Evolutionary conservation across 2,113 vertebrate genomes (phyloP), one percentile per base, ranked within the genome.

Genomic region (Sorex araneus): DNA sequence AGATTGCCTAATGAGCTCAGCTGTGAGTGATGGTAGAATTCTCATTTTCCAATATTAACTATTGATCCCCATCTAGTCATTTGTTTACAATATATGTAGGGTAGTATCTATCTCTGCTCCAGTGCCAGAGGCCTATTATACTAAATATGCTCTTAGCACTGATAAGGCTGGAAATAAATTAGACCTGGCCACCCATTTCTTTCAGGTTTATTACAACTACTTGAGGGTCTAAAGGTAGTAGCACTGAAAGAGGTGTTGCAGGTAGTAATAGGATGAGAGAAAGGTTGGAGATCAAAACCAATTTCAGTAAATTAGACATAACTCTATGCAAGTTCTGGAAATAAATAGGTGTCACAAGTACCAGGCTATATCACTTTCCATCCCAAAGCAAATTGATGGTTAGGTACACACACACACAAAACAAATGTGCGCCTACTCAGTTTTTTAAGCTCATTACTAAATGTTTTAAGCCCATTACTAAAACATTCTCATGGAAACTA

Each of bases 31-130:
- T 6, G 4, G 67, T 66, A 40, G 13, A 80, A 25, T 36, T 76
- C 25, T 80, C 4, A 2, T 80, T 88, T 91, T 89, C 84, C 85
- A 83, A 32, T 63, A 90, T 50, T 45, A 89, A 66, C 70, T 84
- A 30, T 30, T 45, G 9, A 64, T 85, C 67, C 28, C 23, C 43
- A 83, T 32, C 80, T 80, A 80, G 23, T 80, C 67, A 91, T 75
- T 64, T 91, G 47, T 64, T 84, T 84, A 66, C 23, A 40, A 9
- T 6, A 4, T 40, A 67, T 6, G 43, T 13, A 19, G 70, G 66
- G 16, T 63, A 60, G 47, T 18, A 11, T 81, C 66, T 27, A 8
- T 54, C 91, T 86, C 74, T 30, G 63, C 60, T 45, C 45, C 63
- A 8, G 3, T 19, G 28, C 63, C n/a, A 21, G 5, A 34, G 69